Percentiles rank a stretch among this genome's conserved stretches.
These are phyloP conservation scores for Drosophila mimica DNA, from an alignment of 2,888 invertebrate species.

Conservation along the genomic window DNA sequence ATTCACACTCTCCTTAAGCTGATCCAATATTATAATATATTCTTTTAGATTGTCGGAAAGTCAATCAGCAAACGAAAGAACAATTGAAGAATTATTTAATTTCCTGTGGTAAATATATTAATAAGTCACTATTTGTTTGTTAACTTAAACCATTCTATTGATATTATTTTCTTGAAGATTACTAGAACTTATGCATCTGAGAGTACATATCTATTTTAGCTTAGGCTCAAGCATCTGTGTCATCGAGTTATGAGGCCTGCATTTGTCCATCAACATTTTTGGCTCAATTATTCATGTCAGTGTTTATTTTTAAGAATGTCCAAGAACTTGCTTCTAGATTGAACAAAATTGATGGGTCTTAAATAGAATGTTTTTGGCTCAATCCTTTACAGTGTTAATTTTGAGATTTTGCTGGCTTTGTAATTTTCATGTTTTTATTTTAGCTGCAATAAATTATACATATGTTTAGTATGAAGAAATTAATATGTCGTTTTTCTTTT, in stretches of 20 bases:
- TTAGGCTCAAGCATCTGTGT: neutral
- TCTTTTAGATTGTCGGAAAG: neutral
- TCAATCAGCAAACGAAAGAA: neutral
- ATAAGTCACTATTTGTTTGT: neutral
- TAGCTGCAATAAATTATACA: neutral
- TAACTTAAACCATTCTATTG: neutral
- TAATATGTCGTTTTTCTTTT: neutral
- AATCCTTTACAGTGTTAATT: neutral
- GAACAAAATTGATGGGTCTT: neutral
- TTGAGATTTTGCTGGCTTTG: neutral
- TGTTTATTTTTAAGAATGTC: neutral
- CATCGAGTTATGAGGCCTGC: neutral
- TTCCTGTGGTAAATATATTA: constrained; percentile 5
- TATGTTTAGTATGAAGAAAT: neutral
- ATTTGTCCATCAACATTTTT: neutral
- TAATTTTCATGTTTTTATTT: neutral
- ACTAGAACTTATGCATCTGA: neutral
- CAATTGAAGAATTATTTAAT: neutral
- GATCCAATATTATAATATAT: neutral
- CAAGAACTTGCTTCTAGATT: neutral
- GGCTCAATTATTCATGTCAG: neutral
- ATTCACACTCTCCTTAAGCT: neutral
- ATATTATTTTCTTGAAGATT: neutral
- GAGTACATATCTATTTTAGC: constrained; percentile 5
- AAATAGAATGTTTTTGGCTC: neutral